A percentile compares a stretch with the other conserved stretches of the same genome.
phyloP scores from a whole-genome alignment of 2,797 vertebrate species.

The Sylvilagus floridanus region DNA sequence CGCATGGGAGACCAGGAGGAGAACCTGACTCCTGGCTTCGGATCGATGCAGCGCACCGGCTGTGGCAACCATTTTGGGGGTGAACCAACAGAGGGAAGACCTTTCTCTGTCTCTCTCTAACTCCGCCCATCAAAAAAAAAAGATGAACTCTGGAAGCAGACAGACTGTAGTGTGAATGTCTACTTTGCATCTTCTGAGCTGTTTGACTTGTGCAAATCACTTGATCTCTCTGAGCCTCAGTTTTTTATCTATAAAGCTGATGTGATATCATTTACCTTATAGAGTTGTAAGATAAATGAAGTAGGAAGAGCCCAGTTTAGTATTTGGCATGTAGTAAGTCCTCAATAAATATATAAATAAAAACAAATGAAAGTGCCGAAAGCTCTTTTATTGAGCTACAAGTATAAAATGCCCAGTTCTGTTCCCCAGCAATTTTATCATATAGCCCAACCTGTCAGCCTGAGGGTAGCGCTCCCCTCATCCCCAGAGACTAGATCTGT shows the following conservation, averaged over 20 bases:
- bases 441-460: neutral
- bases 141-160: neutral
- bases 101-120: no score
- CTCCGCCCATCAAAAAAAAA: neutral
- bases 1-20: no score
- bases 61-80: no score
- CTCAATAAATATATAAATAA: neutral
- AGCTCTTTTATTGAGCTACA: neutral
- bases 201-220: neutral
- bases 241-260: constrained; percentile 52
- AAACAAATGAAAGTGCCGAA: neutral
- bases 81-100: no score
- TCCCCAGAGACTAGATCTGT: neutral
- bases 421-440: constrained; percentile 26
- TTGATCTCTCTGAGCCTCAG: neutral
- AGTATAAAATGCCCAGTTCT: neutral
- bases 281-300: neutral
- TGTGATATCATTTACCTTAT: neutral
- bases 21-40: no score
- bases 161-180: neutral
- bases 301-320: neutral
- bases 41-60: no score
- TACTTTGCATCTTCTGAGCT: neutral
- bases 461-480: neutral
- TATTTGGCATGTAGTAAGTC: neutral